These are phyloP conservation scores for Xenopus tropicalis DNA, from an alignment of 2,113 vertebrate genomes.

Conservation along the genomic window UCB_Xtro_10.0 CM004443.2:87716001-87716500, in stretches of 20 bases:
- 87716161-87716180: neutral
- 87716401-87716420: neutral
- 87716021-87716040: no score
- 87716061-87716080: slow-evolving; percentile 1
- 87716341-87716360: slow-evolving; percentile 7
- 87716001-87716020: no score
- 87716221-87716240: slow-evolving; percentile 1
- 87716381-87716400: neutral
- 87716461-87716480: neutral
- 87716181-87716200: neutral
- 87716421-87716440: neutral
- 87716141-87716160: neutral
- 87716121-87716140: neutral
- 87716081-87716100: neutral
- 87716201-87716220: neutral
- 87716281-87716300: no score
- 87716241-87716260: neutral
- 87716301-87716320: neutral
- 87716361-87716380: neutral
- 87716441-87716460: neutral
- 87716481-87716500: no score
- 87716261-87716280: neutral
- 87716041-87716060: slow-evolving; percentile 6
- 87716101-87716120: neutral
- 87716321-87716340: neutral